Conservation (phyloP, 2,113 vertebrate species). For the Cynoglossus semilaevis region DNA sequence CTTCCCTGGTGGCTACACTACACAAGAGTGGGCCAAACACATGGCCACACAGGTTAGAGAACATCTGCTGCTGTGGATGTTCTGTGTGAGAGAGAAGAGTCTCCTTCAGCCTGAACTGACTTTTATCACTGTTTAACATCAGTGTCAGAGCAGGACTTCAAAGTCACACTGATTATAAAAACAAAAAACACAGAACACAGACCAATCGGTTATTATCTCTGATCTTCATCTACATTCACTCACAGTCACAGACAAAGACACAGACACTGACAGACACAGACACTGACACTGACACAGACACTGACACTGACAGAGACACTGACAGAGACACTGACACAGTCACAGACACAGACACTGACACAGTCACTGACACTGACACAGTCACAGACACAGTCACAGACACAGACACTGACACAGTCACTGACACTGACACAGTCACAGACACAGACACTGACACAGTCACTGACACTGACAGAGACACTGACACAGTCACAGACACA, state of each 20-base stretch:
- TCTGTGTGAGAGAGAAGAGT: constrained; percentile 21
- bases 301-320: constrained; percentile 8
- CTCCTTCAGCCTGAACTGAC: constrained; percentile 15
- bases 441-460: constrained; percentile 9
- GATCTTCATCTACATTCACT: no score
- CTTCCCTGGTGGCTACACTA: background rate
- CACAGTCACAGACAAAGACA: constrained; percentile 5
- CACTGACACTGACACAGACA: no score
- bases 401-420: constrained; percentile 16
- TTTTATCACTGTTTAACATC: constrained; percentile 5
- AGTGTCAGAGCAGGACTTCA: constrained; percentile 5
- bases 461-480: constrained; percentile 3
- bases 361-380: no score
- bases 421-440: no score
- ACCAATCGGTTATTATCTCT: no score
- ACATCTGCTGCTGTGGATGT: constrained; percentile 43
- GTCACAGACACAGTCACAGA: background rate
- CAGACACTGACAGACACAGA: constrained; percentile 8
- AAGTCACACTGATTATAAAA: no score
- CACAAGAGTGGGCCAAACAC: constrained; percentile 6
- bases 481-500: constrained; percentile 7
- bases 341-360: constrained; percentile 13
- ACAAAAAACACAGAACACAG: no score
- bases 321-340: no score
- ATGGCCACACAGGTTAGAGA: constrained; percentile 35